Conservation (phyloP, 2,113 vertebrate species). For the Anarrhichthys ocellatus region DNA sequence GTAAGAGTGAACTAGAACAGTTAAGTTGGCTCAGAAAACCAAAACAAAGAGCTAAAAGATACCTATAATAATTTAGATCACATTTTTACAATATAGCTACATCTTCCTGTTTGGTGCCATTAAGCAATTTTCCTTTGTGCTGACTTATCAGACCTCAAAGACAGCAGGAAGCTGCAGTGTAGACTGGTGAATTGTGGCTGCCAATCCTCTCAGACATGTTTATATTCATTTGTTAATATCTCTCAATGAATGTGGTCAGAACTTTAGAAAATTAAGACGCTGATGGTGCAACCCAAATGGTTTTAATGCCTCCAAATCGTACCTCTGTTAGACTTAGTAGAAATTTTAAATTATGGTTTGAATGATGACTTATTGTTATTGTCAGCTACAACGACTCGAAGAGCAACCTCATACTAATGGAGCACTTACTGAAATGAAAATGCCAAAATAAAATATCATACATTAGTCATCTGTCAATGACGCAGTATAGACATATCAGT, state of each 20-base stretch:
- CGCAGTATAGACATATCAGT: conserved; percentile 32
- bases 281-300: neutral
- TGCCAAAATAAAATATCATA: conserved; percentile 53
- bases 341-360: conserved; percentile 27
- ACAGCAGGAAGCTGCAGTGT: too few species aligned
- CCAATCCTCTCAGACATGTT: neutral
- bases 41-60: neutral
- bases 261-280: neutral
- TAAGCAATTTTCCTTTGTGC: neutral
- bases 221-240: neutral
- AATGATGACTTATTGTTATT: conserved; percentile 55
- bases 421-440: conserved; percentile 67
- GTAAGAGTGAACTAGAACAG: too few species aligned
- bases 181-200: neutral
- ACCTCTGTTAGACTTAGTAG: neutral
- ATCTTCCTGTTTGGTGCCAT: neutral
- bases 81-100: too few species aligned
- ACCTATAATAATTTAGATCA: neutral
- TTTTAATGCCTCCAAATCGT: neutral
- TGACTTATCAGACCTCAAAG: neutral
- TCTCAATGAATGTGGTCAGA: conserved; percentile 3
- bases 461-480: conserved; percentile 47
- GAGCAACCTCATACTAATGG: conserved; percentile 44
- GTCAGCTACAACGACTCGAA: conserved; percentile 21
- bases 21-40: too few species aligned